Conservation (phyloP, 2,797 vertebrate genomes). For the Miichthys miiuy region DNA sequence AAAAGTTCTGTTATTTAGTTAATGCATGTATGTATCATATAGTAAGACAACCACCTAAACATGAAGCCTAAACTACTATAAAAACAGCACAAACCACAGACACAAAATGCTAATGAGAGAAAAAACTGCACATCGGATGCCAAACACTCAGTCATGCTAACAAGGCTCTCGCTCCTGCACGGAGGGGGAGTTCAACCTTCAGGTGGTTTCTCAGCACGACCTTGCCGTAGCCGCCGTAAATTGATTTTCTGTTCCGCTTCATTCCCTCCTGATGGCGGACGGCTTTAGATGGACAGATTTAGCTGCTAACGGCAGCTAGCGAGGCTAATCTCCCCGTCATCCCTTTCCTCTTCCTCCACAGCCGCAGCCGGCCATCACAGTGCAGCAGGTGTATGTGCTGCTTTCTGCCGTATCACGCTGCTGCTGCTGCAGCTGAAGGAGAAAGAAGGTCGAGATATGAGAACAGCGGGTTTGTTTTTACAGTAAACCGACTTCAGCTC, state of each 20-base stretch:
- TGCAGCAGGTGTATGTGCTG: constrained; percentile 15
- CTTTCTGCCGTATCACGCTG: constrained; percentile 10
- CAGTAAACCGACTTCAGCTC: background rate
- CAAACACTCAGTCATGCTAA: background rate
- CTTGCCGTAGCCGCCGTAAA: background rate
- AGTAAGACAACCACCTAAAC: no score
- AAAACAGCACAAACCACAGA: no score
- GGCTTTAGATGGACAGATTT: constrained; percentile 48
- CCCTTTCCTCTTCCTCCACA: background rate
- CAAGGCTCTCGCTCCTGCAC: background rate
- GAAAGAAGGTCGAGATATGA: background rate
- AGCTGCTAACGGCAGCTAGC: constrained; percentile 23
- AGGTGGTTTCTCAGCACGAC: constrained; percentile 31
- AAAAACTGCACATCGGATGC: background rate
- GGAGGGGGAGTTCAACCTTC: background rate
- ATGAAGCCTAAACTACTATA: no score
- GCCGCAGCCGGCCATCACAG: background rate
- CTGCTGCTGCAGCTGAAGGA: constrained; percentile 21
- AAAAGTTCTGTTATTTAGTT: no score
- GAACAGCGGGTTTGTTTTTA: constrained; percentile 5
- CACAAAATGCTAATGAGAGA: no score
- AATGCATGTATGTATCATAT: no score
- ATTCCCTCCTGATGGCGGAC: background rate
- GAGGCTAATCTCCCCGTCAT: constrained; percentile 18
- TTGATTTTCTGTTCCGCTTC: constrained; percentile 38